Conservation (phyloP, 2,888 invertebrate species). For the Tetragnatha montana region DNA sequence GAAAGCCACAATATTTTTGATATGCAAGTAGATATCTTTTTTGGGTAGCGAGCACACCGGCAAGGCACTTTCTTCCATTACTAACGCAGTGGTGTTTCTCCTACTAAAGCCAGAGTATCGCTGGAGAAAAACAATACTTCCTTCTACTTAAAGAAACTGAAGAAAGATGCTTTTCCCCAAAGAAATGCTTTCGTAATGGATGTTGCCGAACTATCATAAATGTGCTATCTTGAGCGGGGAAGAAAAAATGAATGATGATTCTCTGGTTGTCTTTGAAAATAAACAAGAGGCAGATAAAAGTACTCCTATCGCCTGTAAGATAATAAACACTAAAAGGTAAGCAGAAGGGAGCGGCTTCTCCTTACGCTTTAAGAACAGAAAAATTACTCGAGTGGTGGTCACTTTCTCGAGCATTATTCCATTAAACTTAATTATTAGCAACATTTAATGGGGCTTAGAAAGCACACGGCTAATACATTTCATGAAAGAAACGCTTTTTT, state of each 20-base stretch:
- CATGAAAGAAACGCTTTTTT: constrained; percentile 41
- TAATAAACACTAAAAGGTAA: constrained; percentile 53
- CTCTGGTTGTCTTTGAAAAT: constrained; percentile 55
- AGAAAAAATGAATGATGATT: constrained; percentile 54
- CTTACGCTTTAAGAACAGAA: constrained; percentile 23
- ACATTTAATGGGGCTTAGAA: constrained; percentile 46
- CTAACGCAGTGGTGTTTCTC: constrained; percentile 47
- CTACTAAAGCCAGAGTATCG: constrained; percentile 38
- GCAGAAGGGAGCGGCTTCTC: neutral
- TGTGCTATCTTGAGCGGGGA: constrained; percentile 36
- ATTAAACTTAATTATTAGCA: constrained; percentile 55
- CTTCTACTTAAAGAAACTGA: constrained; percentile 60
- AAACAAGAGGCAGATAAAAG: constrained; percentile 46
- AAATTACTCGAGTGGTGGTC: constrained; percentile 49
- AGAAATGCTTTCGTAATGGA: constrained; percentile 63
- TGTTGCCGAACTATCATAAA: constrained; percentile 62
- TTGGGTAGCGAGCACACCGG: constrained; percentile 19
- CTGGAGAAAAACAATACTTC: constrained; percentile 49
- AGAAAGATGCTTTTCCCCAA: constrained; percentile 37
- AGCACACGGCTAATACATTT: constrained; percentile 36
- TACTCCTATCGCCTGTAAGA: constrained; percentile 25
- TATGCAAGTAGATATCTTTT: constrained; percentile 34
- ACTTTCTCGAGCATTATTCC: constrained; percentile 42
- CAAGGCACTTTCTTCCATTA: constrained; percentile 53
- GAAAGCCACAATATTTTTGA: neutral